A percentile compares a stretch with the other conserved stretches of the same genome.
phyloP scores from a whole-genome alignment of 2,888 invertebrate genomes.

The Drosophila paramelanica region DNA sequence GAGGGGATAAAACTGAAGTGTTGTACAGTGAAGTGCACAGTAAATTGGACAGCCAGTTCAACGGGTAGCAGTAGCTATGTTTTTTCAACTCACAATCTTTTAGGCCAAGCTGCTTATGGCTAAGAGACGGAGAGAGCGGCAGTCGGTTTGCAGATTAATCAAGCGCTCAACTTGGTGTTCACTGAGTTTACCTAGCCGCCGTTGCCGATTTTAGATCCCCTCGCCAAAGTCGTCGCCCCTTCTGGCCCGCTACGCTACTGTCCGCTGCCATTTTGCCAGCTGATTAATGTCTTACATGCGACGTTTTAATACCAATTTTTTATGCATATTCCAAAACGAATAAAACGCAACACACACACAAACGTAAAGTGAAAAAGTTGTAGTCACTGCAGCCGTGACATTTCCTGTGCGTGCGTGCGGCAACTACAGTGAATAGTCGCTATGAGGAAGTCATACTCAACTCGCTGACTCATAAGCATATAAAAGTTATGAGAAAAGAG shows the following conservation, averaged over 20 bases:
- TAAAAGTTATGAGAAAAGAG: neutral
- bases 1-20: slow-evolving; percentile 24
- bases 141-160: slow-evolving; percentile 67
- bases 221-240: neutral
- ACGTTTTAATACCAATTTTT: slow-evolving; percentile 81
- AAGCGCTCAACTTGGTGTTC: slow-evolving; percentile 61
- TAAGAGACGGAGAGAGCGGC: neutral
- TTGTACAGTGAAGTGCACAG: slow-evolving; percentile 25
- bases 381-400: slow-evolving; percentile 67
- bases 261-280: slow-evolving; percentile 75
- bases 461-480: no score
- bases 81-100: slow-evolving; percentile 25
- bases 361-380: slow-evolving; percentile 64
- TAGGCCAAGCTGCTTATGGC: slow-evolving; percentile 58
- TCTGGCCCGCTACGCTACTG: slow-evolving; percentile 26
- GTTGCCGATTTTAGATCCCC: slow-evolving; percentile 39
- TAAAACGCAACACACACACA: slow-evolving; percentile 41
- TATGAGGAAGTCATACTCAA: neutral
- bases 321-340: slow-evolving; percentile 71
- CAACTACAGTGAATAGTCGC: slow-evolving; percentile 39
- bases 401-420: slow-evolving; percentile 72
- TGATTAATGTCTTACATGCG: slow-evolving; percentile 81
- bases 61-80: slow-evolving; percentile 30
- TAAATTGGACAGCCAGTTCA: slow-evolving; percentile 53
- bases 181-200: slow-evolving; percentile 66